Evolutionary conservation across 2,113 vertebrate genomes (phyloP).

Genomic region (Upupa epops): DNA sequence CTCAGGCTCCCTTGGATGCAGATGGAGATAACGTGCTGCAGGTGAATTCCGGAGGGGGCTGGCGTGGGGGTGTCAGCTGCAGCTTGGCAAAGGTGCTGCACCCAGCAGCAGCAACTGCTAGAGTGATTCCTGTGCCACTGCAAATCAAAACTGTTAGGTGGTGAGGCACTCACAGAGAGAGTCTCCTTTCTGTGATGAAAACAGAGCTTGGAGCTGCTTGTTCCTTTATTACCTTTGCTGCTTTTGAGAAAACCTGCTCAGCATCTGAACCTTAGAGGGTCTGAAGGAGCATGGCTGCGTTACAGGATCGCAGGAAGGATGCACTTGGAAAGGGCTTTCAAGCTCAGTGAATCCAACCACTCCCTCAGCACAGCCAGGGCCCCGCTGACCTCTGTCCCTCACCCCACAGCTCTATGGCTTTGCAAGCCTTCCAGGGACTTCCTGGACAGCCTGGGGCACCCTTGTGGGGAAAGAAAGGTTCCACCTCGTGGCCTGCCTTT

Average conservation of each 20-base stretch:
- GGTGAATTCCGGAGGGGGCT: slow-evolving; percentile 60
- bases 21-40: slow-evolving; percentile 91
- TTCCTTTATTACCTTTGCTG: neutral
- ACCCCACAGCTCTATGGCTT: too few relatives aligned
- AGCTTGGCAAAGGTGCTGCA: too few relatives aligned
- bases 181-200: fast-evolving
- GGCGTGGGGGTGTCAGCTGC: too few relatives aligned
- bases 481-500: neutral
- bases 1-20: slow-evolving; percentile 91
- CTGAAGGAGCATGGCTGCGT: fast-evolving
- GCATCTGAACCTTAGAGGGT: neutral
- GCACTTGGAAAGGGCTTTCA: too few relatives aligned
- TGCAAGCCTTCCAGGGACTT: too few relatives aligned
- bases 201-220: fast-evolving
- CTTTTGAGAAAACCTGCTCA: neutral
- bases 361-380: too few relatives aligned
- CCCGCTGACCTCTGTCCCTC: too few relatives aligned
- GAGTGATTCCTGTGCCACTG: neutral
- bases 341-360: too few relatives aligned
- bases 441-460: too few relatives aligned
- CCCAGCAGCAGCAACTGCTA: too few relatives aligned
- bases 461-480: neutral
- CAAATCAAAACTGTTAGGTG: neutral
- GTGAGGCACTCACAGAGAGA: fast-evolving
- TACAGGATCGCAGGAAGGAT: too few relatives aligned